Conservation (phyloP, 1,140 invertebrate genomes). For the Ericerus pela region DNA sequence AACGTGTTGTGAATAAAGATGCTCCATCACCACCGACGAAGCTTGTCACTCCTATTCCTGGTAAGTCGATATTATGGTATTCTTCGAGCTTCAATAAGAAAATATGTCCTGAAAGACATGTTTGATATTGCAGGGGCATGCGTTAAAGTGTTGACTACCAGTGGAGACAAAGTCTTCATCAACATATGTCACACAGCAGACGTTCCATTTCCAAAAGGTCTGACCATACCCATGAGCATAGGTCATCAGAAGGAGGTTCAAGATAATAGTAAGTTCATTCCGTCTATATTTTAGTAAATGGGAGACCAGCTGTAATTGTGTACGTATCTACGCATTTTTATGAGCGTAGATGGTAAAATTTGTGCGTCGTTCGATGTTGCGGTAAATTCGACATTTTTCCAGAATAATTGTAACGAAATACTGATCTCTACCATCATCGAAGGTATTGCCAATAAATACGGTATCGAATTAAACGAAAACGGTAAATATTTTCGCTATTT, state of each 20-base stretch:
- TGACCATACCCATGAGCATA: slow-evolving; percentile 76
- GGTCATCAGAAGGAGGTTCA: slow-evolving; percentile 57
- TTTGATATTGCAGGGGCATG: slow-evolving; percentile 50
- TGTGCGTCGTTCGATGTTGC: slow-evolving; percentile 61
- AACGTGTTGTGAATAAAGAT: neutral
- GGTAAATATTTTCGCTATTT: neutral
- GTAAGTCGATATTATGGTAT: neutral
- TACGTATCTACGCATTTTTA: neutral
- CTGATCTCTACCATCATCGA: slow-evolving; percentile 60
- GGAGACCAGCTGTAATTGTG: neutral
- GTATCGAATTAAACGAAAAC: neutral
- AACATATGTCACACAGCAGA: slow-evolving; percentile 61
- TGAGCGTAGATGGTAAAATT: slow-evolving; percentile 41
- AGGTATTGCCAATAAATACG: slow-evolving; percentile 36
- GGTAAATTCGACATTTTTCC: slow-evolving; percentile 53
- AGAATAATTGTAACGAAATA: slow-evolving; percentile 46
- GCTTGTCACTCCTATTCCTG: neutral
- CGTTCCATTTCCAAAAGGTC: slow-evolving; percentile 62
- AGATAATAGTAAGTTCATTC: slow-evolving; percentile 46
- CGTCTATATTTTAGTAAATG: too few species aligned
- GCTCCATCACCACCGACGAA: neutral
- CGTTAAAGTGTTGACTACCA: slow-evolving; percentile 56
- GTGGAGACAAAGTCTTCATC: slow-evolving; percentile 55
- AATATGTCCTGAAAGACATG: neutral
- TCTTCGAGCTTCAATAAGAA: neutral